Evolutionary conservation across 2,888 invertebrate genomes (phyloP).

Genomic region (Hipparchia semele): DNA sequence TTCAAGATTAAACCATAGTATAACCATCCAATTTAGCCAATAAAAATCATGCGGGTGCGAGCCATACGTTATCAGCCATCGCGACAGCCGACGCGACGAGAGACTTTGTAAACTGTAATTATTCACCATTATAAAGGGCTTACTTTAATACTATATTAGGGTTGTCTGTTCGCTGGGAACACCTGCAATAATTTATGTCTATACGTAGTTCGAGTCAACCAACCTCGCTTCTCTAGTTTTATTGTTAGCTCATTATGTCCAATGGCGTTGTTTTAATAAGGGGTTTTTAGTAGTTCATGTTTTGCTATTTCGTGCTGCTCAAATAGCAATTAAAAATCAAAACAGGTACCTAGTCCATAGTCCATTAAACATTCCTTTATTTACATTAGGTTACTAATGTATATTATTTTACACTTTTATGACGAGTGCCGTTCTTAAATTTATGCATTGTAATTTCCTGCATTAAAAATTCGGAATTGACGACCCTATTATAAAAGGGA

Average conservation of each 20-base stretch:
- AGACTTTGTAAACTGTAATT: conserved; percentile 62
- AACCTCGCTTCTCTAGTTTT: no score
- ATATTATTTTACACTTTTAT: neutral
- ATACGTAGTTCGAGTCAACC: neutral
- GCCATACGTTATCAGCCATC: conserved; percentile 51
- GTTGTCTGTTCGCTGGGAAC: conserved; percentile 23
- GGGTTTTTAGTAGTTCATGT: no score
- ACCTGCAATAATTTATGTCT: neutral
- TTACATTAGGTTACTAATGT: neutral
- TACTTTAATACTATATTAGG: conserved; percentile 58
- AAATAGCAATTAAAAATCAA: no score
- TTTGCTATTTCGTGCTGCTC: no score
- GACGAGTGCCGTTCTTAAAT: conserved; percentile 6
- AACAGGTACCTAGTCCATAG: neutral
- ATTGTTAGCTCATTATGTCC: no score
- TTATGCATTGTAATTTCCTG: conserved; percentile 9
- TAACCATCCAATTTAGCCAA: conserved; percentile 72
- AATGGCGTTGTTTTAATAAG: no score
- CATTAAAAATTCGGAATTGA: conserved; percentile 13
- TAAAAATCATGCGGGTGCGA: conserved; percentile 76
- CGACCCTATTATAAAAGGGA: conserved; percentile 22
- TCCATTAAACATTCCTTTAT: neutral
- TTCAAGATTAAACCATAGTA: conserved; percentile 15
- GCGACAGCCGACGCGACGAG: conserved; percentile 40
- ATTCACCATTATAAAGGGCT: conserved; percentile 63